Percentiles rank a stretch among this genome's conserved stretches.
Evolutionary conservation across 2,797 vertebrate genomes (phyloP).

Genomic region (Sparidentex hasta): DNA sequence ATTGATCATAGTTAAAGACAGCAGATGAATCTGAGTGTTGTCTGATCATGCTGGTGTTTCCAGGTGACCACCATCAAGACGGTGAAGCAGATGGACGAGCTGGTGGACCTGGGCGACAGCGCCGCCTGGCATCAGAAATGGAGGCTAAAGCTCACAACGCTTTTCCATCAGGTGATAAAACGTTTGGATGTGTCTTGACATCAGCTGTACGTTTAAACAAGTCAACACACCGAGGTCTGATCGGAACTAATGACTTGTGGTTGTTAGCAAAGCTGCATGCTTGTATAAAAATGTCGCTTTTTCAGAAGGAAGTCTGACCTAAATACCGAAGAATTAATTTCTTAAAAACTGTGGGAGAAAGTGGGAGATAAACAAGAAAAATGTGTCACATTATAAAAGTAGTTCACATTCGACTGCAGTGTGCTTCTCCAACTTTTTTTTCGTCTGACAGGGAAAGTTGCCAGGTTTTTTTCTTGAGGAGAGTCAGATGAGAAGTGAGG

Average conservation of each 20-base stretch:
- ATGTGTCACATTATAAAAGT: too few relatives aligned
- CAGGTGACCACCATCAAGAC: constrained; percentile 99
- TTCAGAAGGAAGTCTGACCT: too few relatives aligned
- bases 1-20: background rate
- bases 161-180: constrained; percentile 91
- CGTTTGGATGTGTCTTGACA: too few relatives aligned
- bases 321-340: too few relatives aligned
- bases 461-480: too few relatives aligned
- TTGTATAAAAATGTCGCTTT: too few relatives aligned
- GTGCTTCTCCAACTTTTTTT: too few relatives aligned
- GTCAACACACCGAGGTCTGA: background rate
- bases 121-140: constrained; percentile 94
- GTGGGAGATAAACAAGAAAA: too few relatives aligned
- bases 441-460: too few relatives aligned
- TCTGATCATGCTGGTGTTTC: background rate
- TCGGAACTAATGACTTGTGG: background rate
- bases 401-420: too few relatives aligned
- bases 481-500: too few relatives aligned
- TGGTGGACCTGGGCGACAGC: constrained; percentile 92
- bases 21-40: background rate
- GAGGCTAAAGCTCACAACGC: constrained; percentile 89
- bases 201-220: background rate
- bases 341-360: too few relatives aligned
- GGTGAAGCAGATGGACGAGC: constrained; percentile 93
- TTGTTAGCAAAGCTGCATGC: background rate